A percentile compares a stretch with the other conserved stretches of the same genome.
Evolutionary conservation across 2,797 vertebrate species (phyloP).

Genomic region (Ctenopoma multispine): DNA sequence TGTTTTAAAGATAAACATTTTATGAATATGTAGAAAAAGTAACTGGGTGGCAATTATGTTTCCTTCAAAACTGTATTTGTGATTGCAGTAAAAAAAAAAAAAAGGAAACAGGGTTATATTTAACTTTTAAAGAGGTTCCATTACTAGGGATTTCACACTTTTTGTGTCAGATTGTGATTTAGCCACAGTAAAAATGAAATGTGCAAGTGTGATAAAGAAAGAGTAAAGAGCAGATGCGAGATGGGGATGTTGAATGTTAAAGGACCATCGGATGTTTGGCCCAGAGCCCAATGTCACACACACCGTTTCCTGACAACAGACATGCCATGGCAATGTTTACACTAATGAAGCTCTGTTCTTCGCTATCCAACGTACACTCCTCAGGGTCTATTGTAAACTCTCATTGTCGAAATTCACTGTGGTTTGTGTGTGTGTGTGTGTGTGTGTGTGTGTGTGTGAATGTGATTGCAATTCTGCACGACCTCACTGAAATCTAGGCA

Average conservation of each 20-base stretch:
- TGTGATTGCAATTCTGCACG: slow-evolving; percentile 21
- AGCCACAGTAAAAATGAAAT: slow-evolving; percentile 50
- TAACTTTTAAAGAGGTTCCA: slow-evolving; percentile 14
- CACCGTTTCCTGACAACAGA: slow-evolving; percentile 80
- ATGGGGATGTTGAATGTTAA: slow-evolving; percentile 66
- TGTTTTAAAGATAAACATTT: too few species aligned
- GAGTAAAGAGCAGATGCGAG: slow-evolving; percentile 71
- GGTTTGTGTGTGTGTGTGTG: slow-evolving; percentile 2
- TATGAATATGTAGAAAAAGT: too few species aligned
- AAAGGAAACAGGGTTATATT: background rate
- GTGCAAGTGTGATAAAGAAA: slow-evolving; percentile 63
- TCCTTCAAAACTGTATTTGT: too few species aligned
- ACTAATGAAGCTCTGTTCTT: slow-evolving; percentile 59
- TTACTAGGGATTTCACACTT: slow-evolving; percentile 4
- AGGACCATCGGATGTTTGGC: slow-evolving; percentile 70
- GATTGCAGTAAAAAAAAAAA: too few species aligned
- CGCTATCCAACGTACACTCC: slow-evolving; percentile 51
- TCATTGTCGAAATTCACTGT: slow-evolving; percentile 44
- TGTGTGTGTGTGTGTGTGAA: slow-evolving; percentile 3
- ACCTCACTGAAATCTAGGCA: slow-evolving; percentile 40
- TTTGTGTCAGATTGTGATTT: slow-evolving; percentile 17
- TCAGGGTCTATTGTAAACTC: slow-evolving; percentile 43
- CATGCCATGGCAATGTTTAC: slow-evolving; percentile 81
- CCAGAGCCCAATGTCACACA: slow-evolving; percentile 81
- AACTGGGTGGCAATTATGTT: too few species aligned